Conservation (phyloP, 1,140 invertebrate genomes). For the Dinoponera quadriceps region DNA sequence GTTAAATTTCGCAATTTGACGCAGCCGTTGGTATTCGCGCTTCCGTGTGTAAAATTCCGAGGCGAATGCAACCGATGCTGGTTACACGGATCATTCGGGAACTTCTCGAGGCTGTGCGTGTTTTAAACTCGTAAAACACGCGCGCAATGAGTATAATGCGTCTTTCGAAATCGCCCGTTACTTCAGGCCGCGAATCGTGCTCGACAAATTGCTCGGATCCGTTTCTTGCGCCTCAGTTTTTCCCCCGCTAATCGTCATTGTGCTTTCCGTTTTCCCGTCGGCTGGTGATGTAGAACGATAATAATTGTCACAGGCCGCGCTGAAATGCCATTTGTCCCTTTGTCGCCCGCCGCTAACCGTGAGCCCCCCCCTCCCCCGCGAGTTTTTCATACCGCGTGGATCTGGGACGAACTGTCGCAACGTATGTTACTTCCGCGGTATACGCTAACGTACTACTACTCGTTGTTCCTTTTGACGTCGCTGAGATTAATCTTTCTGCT, state of each 20-base stretch:
- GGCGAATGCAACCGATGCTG: background rate
- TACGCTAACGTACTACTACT: background rate
- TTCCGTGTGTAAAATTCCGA: background rate
- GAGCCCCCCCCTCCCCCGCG: too few species aligned
- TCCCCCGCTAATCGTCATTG: background rate
- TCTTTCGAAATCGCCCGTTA: background rate
- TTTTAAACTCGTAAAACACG: conserved; percentile 1
- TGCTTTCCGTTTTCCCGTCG: conserved; percentile 9
- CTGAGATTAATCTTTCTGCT: conserved; percentile 43
- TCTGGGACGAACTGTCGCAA: background rate
- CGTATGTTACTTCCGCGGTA: conserved; percentile 20
- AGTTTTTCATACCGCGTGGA: background rate
- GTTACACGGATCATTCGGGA: background rate
- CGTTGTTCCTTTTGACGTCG: conserved; percentile 6
- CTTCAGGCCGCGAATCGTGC: conserved; percentile 7
- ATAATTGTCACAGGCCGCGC: conserved; percentile 27
- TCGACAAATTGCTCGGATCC: conserved; percentile 24
- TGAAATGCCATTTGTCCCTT: conserved; percentile 36
- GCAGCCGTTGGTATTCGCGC: too few species aligned
- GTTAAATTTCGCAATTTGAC: too few species aligned
- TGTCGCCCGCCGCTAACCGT: conserved; percentile 7
- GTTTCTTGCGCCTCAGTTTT: background rate
- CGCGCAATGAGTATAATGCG: background rate
- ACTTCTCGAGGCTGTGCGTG: background rate
- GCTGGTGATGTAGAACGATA: conserved; percentile 37